Conservation (phyloP, 2,888 invertebrate genomes). For the Cenopis cana region DNA sequence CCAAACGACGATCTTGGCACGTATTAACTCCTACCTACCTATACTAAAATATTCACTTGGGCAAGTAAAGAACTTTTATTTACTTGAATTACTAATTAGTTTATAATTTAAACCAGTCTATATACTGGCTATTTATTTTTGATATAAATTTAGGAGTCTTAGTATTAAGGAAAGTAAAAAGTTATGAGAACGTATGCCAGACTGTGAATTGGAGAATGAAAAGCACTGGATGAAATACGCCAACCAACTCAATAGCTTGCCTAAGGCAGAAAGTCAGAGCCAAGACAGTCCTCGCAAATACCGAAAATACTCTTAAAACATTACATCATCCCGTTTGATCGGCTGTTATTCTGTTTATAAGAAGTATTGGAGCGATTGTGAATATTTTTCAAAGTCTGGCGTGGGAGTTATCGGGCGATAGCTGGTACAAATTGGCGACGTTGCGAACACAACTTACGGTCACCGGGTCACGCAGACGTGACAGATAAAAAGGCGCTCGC, state of each 20-base stretch:
- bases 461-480: conserved; percentile 60
- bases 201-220: not conserved
- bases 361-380: conserved; percentile 45
- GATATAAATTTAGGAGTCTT: no score
- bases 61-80: no score
- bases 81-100: no score
- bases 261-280: no score
- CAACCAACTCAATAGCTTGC: no score
- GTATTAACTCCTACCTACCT: no score
- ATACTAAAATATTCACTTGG: no score
- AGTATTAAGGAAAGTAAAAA: no score
- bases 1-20: no score
- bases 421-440: conserved; percentile 69
- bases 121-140: no score
- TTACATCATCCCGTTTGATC: conserved; percentile 37
- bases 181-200: not conserved
- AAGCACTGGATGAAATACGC: not conserved
- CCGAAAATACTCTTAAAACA: conserved; percentile 33
- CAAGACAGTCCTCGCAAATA: not conserved
- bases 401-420: conserved; percentile 53
- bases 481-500: conserved; percentile 62
- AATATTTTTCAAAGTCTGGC: conserved; percentile 46
- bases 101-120: no score
- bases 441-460: conserved; percentile 62
- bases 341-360: conserved; percentile 40